phyloP scores from a whole-genome alignment of 2,888 invertebrate genomes.

The Dolichomitus sp. region DNA sequence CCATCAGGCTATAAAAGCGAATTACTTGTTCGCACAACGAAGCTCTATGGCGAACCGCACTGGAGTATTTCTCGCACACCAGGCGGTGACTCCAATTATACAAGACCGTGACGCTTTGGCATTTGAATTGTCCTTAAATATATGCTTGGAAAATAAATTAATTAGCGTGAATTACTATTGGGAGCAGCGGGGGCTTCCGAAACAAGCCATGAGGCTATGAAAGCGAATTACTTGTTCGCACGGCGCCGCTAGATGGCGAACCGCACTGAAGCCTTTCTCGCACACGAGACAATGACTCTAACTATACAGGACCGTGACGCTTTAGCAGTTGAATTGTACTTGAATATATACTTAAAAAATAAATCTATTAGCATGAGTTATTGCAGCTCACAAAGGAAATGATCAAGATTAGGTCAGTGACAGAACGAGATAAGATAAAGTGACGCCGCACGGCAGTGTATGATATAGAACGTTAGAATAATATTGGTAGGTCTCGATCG shows the following conservation, averaged over 20 bases:
- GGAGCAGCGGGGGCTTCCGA: too few relatives aligned
- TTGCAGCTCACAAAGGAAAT: not conserved
- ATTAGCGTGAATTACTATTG: too few relatives aligned
- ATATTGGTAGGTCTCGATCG: constrained; percentile 13
- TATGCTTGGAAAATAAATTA: too few relatives aligned
- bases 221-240: not conserved
- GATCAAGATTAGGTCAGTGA: not conserved
- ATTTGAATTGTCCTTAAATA: too few relatives aligned
- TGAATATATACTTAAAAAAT: not conserved
- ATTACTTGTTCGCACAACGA: too few relatives aligned
- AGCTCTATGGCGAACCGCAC: too few relatives aligned
- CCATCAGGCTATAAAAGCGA: too few relatives aligned
- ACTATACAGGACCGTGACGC: not conserved
- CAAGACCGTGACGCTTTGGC: too few relatives aligned
- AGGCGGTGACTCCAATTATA: too few relatives aligned
- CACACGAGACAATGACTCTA: not conserved
- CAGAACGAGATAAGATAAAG: not conserved
- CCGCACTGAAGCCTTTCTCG: not conserved
- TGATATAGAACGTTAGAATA: constrained; percentile 2
- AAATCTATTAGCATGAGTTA: not conserved
- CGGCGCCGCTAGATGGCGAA: constrained; percentile 10
- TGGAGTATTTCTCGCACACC: too few relatives aligned
- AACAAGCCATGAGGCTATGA: not conserved
- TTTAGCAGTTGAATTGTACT: not conserved
- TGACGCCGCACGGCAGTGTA: not conserved